A percentile compares a stretch with the other conserved stretches of the same genome.
Evolutionary conservation across 2,888 invertebrate genomes (phyloP).

Genomic region (Spialia ferax): DNA sequence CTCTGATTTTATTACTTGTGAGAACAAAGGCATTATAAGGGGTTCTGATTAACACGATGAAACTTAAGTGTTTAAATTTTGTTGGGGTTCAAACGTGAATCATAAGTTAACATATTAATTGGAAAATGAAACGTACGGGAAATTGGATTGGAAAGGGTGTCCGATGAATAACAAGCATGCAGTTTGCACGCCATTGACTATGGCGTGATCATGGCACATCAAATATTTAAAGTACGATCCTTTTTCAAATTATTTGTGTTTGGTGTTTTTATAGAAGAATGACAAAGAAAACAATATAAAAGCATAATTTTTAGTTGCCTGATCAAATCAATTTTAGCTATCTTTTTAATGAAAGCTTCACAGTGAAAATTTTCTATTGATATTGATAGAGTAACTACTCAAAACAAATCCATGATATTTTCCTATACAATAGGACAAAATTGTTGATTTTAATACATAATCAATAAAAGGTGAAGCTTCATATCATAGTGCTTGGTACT

Average conservation of each 20-base stretch:
- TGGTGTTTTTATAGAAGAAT: too few relatives aligned
- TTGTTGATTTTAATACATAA: too few relatives aligned
- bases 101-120: conserved; percentile 29
- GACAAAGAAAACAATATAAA: too few relatives aligned
- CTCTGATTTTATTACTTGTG: not conserved
- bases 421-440: too few relatives aligned
- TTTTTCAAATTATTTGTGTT: not conserved
- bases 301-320: too few relatives aligned
- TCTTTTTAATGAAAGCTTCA: too few relatives aligned
- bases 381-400: too few relatives aligned
- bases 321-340: too few relatives aligned
- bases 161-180: conserved; percentile 23
- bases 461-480: not conserved
- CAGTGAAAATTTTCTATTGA: too few relatives aligned
- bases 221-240: conserved; percentile 5
- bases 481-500: not conserved
- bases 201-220: not conserved
- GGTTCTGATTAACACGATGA: not conserved
- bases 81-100: conserved; percentile 10
- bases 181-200: conserved; percentile 14
- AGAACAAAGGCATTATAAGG: not conserved
- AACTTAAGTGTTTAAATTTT: not conserved
- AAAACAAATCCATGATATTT: too few relatives aligned
- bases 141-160: conserved; percentile 18
- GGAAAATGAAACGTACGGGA: conserved; percentile 19